A percentile compares a stretch with the other conserved stretches of the same genome.
Conservation (phyloP, 2,797 vertebrate genomes). For the Gymnopithys bicolor region DNA sequence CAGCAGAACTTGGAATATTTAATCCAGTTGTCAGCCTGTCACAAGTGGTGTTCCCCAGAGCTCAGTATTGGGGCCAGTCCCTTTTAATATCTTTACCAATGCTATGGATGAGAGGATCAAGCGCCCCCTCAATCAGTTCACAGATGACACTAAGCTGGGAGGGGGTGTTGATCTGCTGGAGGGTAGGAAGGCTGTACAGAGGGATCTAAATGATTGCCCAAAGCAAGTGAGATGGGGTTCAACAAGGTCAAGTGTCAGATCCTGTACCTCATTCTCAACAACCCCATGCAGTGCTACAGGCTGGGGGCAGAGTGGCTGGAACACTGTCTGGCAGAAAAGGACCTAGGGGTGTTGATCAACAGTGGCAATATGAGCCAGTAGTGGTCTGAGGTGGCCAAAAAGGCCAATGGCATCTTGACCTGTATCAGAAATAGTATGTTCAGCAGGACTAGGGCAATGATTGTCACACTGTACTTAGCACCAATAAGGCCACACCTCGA, state of each 20-base stretch:
- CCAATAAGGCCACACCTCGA: fast-evolving
- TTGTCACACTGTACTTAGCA: fast-evolving
- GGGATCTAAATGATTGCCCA: neutral
- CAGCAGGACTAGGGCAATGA: neutral
- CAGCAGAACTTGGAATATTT: neutral
- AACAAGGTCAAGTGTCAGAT: neutral
- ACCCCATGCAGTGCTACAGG: too few relatives aligned
- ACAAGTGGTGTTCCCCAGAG: neutral
- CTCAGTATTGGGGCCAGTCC: neutral
- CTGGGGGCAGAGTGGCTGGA: neutral
- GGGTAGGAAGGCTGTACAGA: neutral
- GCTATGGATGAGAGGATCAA: neutral
- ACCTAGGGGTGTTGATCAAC: neutral
- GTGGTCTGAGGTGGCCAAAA: neutral
- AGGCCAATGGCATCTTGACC: neutral
- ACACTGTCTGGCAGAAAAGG: neutral
- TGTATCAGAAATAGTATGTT: neutral
- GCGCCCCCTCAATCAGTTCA: neutral
- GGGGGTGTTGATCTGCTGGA: neutral
- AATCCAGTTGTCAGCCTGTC: neutral
- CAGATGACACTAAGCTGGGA: neutral
- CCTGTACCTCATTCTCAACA: neutral
- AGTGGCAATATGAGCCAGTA: neutral
- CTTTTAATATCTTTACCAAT: neutral
- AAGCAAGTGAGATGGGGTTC: neutral